Evolutionary conservation across 2,797 vertebrate genomes (phyloP), one percentile per base, ranked within the genome.

Genomic region (Sarcoramphus papa): DNA sequence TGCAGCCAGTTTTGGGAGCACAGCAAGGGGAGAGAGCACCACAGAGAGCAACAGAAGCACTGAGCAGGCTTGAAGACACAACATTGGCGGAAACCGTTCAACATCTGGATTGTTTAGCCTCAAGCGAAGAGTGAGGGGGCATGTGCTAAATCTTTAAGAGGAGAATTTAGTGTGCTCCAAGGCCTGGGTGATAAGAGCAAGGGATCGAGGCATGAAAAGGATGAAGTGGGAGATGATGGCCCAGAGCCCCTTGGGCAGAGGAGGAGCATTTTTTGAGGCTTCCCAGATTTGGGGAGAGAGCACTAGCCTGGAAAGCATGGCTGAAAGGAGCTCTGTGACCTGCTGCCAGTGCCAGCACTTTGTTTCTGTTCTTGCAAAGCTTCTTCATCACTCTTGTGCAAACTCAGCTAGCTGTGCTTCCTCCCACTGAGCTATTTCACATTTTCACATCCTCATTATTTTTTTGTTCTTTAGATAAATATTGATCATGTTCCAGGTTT

Each of bases 251-350:
- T 28, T 9, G 41, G 48, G 22, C 54, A 84, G 64, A 64, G 19
- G 2, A 76, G 37, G 11, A 5, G 1, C 7, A 9, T 22, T 41
- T 74, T 76, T 37, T 65, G 12, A 69, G 12, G 17, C 10, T 84
- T 72, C 11, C 30, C 31, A 48, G 51, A 18, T 64, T 40, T 53
- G 48, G 50, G 43, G 19, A 77, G 45, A 43, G 45, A 80, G 17
- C 24, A 72, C 3, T 4, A 30, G n/a, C 8, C 30, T 21, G 17
- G 45, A 27, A 59, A 47, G 28, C 0, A 0, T 1, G 13, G 22
- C 50, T 40, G 77, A 59, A 85, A 33, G 30, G 25, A 79, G 53
- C 53, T 25, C 53, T 13, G 45, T 65, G 79, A 73, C 40, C 43
- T 62, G 9, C 47, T 69, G 60, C 51, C 20, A 15, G 41, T 62